Evolutionary conservation across 2,113 vertebrate species (phyloP).

Genomic region (Menura novaehollandiae): DNA sequence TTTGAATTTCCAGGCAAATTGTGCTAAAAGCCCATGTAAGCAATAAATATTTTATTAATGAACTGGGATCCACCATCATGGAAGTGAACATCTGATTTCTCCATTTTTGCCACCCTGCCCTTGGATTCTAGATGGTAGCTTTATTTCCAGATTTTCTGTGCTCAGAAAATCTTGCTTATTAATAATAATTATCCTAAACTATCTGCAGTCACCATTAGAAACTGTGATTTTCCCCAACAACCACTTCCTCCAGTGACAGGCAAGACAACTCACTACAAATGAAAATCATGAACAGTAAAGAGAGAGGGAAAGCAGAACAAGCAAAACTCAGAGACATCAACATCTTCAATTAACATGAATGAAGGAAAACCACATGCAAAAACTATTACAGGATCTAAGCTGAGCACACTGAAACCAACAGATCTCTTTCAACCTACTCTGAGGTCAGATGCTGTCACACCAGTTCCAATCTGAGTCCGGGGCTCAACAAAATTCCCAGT

Average conservation of each 20-base stretch:
- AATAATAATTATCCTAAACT: neutral
- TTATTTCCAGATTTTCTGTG: neutral
- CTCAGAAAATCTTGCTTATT: neutral
- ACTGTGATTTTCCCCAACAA: neutral
- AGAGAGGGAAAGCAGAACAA: neutral
- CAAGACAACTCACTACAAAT: neutral
- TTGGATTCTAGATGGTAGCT: neutral
- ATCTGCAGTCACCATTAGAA: neutral
- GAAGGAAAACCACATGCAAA: neutral
- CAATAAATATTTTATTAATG: neutral
- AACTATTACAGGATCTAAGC: neutral
- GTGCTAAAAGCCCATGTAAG: neutral
- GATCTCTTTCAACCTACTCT: neutral
- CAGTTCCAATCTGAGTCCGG: neutral
- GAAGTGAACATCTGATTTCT: neutral
- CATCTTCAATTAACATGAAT: neutral
- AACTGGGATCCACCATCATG: neutral
- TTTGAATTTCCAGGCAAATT: neutral
- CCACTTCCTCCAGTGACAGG: neutral
- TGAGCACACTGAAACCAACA: neutral
- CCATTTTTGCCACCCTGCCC: neutral
- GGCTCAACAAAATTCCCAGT: neutral
- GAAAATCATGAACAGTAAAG: neutral
- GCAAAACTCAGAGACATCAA: neutral
- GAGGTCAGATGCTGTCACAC: neutral